These are phyloP conservation scores for Aleiodes testaceus DNA, from an alignment of 2,888 invertebrate species.

Conservation along the genomic window DNA sequence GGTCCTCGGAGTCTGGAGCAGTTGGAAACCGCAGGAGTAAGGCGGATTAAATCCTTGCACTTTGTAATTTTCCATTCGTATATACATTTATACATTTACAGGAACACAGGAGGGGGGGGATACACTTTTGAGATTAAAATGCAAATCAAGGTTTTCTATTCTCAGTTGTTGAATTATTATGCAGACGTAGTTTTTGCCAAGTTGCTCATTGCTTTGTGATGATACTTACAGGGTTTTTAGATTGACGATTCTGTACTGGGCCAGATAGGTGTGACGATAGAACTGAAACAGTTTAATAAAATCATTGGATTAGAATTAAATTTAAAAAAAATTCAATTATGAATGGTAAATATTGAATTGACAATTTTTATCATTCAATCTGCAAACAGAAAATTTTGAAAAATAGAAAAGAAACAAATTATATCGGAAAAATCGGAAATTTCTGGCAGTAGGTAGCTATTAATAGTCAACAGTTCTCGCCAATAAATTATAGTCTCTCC, in stretches of 20 bases:
- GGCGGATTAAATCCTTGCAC: constrained; percentile 62
- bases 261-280: constrained; percentile 86
- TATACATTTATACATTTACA: background rate
- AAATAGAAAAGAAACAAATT: background rate
- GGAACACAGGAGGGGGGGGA: background rate
- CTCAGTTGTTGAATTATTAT: constrained; percentile 63
- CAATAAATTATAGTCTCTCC: constrained; percentile 58
- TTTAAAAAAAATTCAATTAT: background rate
- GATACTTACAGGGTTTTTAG: constrained; percentile 75
- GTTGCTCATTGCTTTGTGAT: background rate
- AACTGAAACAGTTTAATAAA: constrained; percentile 75
- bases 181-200: constrained; percentile 42
- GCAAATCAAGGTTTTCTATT: constrained; percentile 65
- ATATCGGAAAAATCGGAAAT: constrained; percentile 29
- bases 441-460: constrained; percentile 41
- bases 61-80: constrained; percentile 63
- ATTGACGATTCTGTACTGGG: constrained; percentile 82
- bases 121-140: constrained; percentile 63
- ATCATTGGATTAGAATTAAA: background rate
- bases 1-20: background rate
- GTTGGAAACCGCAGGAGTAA: constrained; percentile 44
- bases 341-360: background rate
- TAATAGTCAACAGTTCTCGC: constrained; percentile 51
- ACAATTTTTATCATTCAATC: constrained; percentile 19
- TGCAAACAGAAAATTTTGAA: background rate